Evolutionary conservation across 2,888 invertebrate species (phyloP), one percentile per base, ranked within the genome.

Genomic region (Mesorhabditis belari): DNA sequence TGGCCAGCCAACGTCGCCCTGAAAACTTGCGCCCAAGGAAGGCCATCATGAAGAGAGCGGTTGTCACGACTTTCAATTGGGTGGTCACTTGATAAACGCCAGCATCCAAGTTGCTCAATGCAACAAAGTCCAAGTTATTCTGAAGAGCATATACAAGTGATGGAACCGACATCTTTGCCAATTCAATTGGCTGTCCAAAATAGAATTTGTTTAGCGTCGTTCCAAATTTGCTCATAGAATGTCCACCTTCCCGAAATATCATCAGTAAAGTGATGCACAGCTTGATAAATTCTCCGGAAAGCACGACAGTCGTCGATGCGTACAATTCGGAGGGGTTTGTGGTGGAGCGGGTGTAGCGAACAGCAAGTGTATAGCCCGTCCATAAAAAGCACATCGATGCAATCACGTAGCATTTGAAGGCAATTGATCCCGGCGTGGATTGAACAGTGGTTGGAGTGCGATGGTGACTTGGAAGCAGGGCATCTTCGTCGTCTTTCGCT

Each of bases 31-130:
- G 60, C 3, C 80, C 76, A n/a, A 81, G 72, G 62, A 81, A 80
- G 19, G 69, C 53, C 63, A 77, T 75, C 81, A 81, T 81, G 67
- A 81, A 81, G 6, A 81, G 56, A n/a, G 81, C 81, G 1, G 81
- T 81, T 21, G 81, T 77, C 49, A 81, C 79, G 27, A 81, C 80
- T 69, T 81, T 81, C 57, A 81, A 68, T 62, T 81, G 81, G 12
- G 73, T 77, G n/a, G 80, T 80, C 27, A 81, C 81, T 67, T 81
- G 81, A 67, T 81, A 81, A 24, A 80, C 74, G n/a, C 77, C 78
- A 5, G 81, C 77, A 51, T 80, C 78, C 55, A 81, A 64, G 63
- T 81, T 80, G 44, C 75, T 74, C 44, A 81, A 64, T 9, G 77
- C 81, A 44, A 81, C 71, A 59, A 81, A 81, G 62, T 81, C 81